These are phyloP conservation scores for Trissoscelio sp. DNA, from an alignment of 2,888 invertebrate species.

Conservation along the genomic window DNA sequence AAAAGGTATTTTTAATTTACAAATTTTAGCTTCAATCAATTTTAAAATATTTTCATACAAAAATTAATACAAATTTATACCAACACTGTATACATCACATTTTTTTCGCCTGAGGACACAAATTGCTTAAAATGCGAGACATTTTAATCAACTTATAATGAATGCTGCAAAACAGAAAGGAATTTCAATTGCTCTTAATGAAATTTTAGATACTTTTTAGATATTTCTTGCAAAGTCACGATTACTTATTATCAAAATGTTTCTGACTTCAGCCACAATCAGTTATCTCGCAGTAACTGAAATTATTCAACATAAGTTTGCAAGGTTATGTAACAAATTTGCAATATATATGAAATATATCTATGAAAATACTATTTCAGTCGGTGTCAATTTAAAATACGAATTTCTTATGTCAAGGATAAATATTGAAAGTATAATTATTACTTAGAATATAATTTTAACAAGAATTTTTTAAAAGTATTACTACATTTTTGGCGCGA, in stretches of 20 bases:
- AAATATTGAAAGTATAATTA: no score
- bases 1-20: no score
- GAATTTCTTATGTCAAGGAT: no score
- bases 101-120: conserved; percentile 74
- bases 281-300: neutral
- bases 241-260: conserved; percentile 4
- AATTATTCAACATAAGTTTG: neutral
- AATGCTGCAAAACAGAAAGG: neutral
- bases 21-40: no score
- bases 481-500: no score
- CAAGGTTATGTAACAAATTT: conserved; percentile 10
- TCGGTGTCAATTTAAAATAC: no score
- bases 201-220: neutral
- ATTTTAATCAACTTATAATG: neutral
- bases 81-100: no score
- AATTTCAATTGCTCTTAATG: neutral
- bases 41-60: no score
- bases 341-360: neutral
- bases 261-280: neutral
- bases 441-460: no score
- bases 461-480: no score
- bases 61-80: no score
- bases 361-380: no score
- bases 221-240: conserved; percentile 8
- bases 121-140: conserved; percentile 70